phyloP scores from a whole-genome alignment of 1,140 invertebrate genomes.

The Drosophila micromelanica region DNA sequence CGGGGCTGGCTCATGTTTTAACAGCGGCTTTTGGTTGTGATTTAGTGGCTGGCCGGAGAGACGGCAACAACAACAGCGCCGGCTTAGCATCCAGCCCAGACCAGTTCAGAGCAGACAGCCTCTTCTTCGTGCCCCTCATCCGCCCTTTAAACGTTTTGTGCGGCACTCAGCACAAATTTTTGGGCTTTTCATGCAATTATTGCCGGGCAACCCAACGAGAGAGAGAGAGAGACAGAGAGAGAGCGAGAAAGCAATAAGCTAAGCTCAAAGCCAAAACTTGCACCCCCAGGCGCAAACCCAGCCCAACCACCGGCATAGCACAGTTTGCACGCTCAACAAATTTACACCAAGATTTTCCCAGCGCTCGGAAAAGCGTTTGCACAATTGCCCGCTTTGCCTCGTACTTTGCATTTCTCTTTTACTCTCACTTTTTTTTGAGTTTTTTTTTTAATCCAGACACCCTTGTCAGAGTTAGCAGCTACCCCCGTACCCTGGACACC shows the following conservation, averaged over 20 bases:
- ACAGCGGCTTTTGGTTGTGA: constrained; percentile 82
- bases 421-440: constrained; percentile 5
- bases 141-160: constrained; percentile 48
- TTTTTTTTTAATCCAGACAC: constrained; percentile 39
- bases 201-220: constrained; percentile 37
- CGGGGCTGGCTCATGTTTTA: constrained; percentile 69
- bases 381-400: constrained; percentile 48
- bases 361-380: constrained; percentile 46
- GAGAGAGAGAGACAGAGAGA: neutral
- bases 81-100: constrained; percentile 73
- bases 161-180: constrained; percentile 72
- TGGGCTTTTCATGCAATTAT: constrained; percentile 79
- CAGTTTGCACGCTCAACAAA: constrained; percentile 79
- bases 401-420: constrained; percentile 45
- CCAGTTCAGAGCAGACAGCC: constrained; percentile 36
- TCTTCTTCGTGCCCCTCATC: neutral
- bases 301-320: constrained; percentile 24
- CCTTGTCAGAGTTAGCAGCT: constrained; percentile 39
- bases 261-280: constrained; percentile 26
- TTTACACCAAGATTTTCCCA: constrained; percentile 78
- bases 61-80: constrained; percentile 33
- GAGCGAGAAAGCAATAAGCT: neutral
- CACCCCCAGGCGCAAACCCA: neutral
- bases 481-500: neutral
- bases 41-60: constrained; percentile 69